A percentile compares a stretch with the other conserved stretches of the same genome.
phyloP scores from a whole-genome alignment of 2,797 vertebrate genomes.

The Lacerta viridis region DNA sequence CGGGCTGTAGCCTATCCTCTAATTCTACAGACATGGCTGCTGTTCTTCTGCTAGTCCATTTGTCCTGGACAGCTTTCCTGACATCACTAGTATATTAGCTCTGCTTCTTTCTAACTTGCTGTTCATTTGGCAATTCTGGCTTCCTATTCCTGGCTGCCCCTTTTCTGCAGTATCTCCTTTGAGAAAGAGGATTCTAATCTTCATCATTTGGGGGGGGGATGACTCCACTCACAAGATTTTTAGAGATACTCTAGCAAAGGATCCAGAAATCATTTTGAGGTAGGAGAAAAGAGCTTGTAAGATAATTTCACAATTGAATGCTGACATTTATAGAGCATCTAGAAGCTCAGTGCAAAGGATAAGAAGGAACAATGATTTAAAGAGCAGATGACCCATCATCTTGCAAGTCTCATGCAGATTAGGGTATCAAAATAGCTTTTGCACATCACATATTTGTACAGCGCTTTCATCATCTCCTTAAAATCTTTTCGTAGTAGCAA shows the following conservation, averaged over 20 bases:
- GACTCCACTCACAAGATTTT: neutral
- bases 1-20: neutral
- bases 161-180: neutral
- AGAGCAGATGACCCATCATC: conserved; percentile 45
- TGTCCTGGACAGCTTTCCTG: conserved; percentile 4
- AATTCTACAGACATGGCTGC: neutral
- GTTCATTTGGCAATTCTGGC: conserved; percentile 9
- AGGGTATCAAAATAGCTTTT: conserved; percentile 42
- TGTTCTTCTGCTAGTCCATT: neutral
- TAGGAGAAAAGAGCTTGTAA: conserved; percentile 20
- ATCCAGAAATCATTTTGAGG: conserved; percentile 15
- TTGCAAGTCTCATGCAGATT: conserved; percentile 17
- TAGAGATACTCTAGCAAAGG: conserved; percentile 4
- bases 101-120: neutral
- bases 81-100: neutral
- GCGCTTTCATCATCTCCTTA: conserved; percentile 2
- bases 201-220: neutral
- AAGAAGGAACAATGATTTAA: conserved; percentile 35
- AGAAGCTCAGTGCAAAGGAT: conserved; percentile 23
- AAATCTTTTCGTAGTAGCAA: neutral
- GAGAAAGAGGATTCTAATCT: neutral
- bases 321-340: conserved; percentile 41
- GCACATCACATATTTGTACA: conserved; percentile 17
- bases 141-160: neutral
- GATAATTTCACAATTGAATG: conserved; percentile 32